Conservation (phyloP, 2,888 invertebrate species). For the Hyposoter dolosus region DNA sequence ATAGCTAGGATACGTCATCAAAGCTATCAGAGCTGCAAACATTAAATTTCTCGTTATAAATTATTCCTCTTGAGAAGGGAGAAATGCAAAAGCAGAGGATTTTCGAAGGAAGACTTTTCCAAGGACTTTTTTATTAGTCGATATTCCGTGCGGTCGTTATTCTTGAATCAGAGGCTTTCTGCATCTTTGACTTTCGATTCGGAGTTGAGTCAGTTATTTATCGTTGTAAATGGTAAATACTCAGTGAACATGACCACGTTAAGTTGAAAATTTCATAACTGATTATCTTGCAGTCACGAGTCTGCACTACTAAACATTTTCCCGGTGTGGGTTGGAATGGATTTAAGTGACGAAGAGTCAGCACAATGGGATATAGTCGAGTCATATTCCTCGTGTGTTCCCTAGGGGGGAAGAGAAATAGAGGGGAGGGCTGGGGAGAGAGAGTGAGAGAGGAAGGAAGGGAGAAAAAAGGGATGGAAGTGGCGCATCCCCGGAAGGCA, state of each 20-base stretch:
- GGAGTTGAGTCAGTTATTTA: too few species aligned
- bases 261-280: too few species aligned
- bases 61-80: not conserved
- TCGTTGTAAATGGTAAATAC: too few species aligned
- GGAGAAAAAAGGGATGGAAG: conserved; percentile 37
- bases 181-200: too few species aligned
- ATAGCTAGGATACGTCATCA: conserved; percentile 7
- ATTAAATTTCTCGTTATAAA: conserved; percentile 19
- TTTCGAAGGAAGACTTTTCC: too few species aligned
- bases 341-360: conserved; percentile 52
- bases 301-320: conserved; percentile 46
- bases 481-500: conserved; percentile 68
- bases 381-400: conserved; percentile 51
- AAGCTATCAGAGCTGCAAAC: conserved; percentile 8
- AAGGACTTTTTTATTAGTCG: too few species aligned
- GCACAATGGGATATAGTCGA: conserved; percentile 41
- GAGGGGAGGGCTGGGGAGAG: conserved; percentile 1
- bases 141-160: too few species aligned
- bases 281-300: conserved; percentile 15
- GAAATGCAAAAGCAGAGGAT: not conserved
- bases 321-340: conserved; percentile 10
- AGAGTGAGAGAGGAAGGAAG: not conserved
- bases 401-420: conserved; percentile 22
- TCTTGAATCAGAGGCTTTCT: too few species aligned
- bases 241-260: too few species aligned